Evolutionary conservation across 1,140 invertebrate genomes (phyloP).

Genomic region (Polypedilum pembai): DNA sequence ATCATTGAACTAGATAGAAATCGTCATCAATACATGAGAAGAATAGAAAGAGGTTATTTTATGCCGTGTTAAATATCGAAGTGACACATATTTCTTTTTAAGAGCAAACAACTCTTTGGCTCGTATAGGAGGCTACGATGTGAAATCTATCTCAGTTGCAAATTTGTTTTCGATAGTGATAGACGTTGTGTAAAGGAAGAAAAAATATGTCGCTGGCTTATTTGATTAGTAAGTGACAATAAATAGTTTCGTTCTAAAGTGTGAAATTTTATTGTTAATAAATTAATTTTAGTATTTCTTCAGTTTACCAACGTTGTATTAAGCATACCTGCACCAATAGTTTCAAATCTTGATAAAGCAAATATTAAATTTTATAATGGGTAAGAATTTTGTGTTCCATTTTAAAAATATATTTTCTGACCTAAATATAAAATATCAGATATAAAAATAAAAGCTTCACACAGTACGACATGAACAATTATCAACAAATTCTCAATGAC

Average conservation of each 20-base stretch:
- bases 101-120: neutral
- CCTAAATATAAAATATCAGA: neutral
- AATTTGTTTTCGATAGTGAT: neutral
- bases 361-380: neutral
- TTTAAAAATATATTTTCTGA: neutral
- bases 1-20: neutral
- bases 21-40: neutral
- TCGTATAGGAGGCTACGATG: neutral
- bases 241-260: neutral
- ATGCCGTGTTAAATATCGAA: neutral
- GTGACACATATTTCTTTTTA: neutral
- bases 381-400: neutral
- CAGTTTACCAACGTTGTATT: neutral
- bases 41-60: neutral
- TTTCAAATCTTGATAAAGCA: neutral
- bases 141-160: neutral
- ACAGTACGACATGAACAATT: neutral
- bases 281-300: neutral
- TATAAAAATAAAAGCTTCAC: neutral
- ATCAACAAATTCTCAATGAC: neutral
- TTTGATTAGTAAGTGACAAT: neutral
- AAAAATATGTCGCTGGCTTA: neutral
- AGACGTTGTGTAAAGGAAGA: slow-evolving; percentile 10
- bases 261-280: neutral
- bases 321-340: neutral